A percentile compares a stretch with the other conserved stretches of the same genome.
These are phyloP conservation scores for Psilanteris sp. DNA, from an alignment of 1,140 invertebrate genomes.

Conservation along the genomic window DNA sequence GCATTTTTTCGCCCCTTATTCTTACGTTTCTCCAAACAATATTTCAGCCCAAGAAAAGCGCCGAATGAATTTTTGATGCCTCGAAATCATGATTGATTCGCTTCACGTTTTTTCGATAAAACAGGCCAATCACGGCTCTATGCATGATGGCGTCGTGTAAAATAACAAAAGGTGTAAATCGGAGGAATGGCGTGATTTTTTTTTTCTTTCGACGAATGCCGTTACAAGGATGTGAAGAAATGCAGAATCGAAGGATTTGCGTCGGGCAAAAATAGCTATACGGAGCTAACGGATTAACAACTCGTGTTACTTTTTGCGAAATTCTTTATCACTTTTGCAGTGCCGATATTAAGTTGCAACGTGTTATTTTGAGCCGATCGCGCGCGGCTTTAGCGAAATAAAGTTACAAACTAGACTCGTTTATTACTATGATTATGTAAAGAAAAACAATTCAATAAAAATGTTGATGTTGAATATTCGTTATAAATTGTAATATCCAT, in stretches of 20 bases:
- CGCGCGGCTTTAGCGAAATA: too few species aligned
- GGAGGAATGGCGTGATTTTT: conserved; percentile 7
- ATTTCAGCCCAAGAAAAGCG: too few species aligned
- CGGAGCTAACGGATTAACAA: conserved; percentile 33
- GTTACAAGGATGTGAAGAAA: conserved; percentile 52
- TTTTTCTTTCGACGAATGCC: conserved; percentile 14
- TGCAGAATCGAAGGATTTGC: conserved; percentile 54
- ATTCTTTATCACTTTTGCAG: conserved; percentile 38
- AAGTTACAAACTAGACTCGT: too few species aligned
- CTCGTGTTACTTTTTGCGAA: conserved; percentile 40
- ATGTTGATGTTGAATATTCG: too few species aligned
- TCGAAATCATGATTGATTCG: not conserved
- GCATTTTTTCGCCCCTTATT: too few species aligned
- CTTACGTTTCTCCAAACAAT: not conserved
- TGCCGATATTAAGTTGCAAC: too few species aligned
- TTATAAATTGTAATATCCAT: too few species aligned
- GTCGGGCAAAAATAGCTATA: conserved; percentile 39
- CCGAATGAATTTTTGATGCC: too few species aligned
- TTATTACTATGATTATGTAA: too few species aligned
- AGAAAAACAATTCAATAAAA: too few species aligned
- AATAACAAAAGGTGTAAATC: conserved; percentile 29
- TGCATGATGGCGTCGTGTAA: conserved; percentile 4
- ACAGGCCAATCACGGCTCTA: conserved; percentile 19
- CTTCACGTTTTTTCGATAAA: conserved; percentile 4
- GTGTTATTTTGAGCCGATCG: too few species aligned